A percentile compares a stretch with the other conserved stretches of the same genome.
phyloP scores from a whole-genome alignment of 2,797 vertebrate species.

The Xenops minutus region DNA sequence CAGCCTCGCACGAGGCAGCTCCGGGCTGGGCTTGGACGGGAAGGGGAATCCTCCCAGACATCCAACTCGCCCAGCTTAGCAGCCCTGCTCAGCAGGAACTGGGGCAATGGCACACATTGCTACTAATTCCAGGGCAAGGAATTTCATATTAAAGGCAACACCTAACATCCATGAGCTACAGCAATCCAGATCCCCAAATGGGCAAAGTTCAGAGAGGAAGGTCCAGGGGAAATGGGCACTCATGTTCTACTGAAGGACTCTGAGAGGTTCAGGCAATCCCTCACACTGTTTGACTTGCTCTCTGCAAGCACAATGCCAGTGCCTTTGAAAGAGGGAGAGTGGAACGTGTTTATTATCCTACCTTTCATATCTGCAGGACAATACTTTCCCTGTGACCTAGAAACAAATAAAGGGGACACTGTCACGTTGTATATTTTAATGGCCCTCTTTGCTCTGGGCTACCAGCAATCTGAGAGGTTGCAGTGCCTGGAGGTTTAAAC shows the following conservation, averaged over 20 bases:
- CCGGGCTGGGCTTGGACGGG: background rate
- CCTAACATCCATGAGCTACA: background rate
- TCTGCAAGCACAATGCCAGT: background rate
- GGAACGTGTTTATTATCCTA: background rate
- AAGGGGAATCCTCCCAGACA: background rate
- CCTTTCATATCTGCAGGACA: conserved; percentile 1
- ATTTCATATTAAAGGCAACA: background rate
- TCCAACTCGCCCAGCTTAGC: background rate
- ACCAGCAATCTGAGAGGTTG: background rate
- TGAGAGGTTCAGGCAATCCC: background rate
- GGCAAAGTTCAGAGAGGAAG: background rate
- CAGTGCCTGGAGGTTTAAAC: background rate
- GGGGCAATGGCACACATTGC: background rate
- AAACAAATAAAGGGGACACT: conserved; percentile 32
- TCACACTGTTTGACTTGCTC: background rate
- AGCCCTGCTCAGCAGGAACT: background rate
- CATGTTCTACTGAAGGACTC: background rate
- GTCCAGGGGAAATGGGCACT: background rate
- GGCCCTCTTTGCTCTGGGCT: background rate
- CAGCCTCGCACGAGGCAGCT: background rate
- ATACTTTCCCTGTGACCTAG: conserved; percentile 36
- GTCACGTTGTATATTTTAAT: conserved; percentile 37
- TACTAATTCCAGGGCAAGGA: background rate
- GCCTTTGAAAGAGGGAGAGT: background rate
- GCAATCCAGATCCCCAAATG: background rate